These are phyloP conservation scores for Odontophorus gujanensis DNA, from an alignment of 2,113 vertebrate species.

Conservation along the genomic window DNA sequence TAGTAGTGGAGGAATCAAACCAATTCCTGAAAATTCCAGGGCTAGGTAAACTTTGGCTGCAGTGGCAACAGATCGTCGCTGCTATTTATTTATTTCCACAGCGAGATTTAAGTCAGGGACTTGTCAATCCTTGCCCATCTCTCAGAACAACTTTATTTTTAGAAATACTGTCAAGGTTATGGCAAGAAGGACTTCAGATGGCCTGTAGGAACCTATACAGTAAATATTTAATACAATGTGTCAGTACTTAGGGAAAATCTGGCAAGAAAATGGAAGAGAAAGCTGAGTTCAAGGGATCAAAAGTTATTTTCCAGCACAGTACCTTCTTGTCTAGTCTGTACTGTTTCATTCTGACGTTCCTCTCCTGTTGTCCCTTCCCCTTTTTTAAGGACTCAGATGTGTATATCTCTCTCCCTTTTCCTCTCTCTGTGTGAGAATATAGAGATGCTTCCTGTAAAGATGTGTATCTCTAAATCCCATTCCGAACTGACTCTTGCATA, in stretches of 20 bases:
- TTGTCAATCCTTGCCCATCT: neutral
- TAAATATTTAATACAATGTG: neutral
- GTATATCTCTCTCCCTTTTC: neutral
- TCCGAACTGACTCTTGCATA: constrained; percentile 39
- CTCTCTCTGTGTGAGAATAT: constrained; percentile 24
- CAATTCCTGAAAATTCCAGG: neutral
- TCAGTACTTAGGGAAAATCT: neutral
- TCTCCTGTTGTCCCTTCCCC: neutral
- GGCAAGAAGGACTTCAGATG: neutral
- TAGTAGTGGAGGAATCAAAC: neutral
- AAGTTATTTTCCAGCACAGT: neutral
- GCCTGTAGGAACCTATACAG: neutral
- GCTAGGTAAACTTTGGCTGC: neutral
- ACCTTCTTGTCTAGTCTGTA: neutral
- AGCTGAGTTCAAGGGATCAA: neutral
- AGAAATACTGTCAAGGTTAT: neutral
- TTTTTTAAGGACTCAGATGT: neutral
- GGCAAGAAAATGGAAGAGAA: neutral
- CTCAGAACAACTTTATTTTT: neutral
- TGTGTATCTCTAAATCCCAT: constrained; percentile 37
- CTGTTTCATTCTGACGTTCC: neutral
- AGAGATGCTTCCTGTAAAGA: constrained; percentile 51
- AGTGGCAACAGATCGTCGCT: neutral
- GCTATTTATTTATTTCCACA: constrained; percentile 2
- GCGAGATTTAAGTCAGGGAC: neutral